These are phyloP conservation scores for Chinchilla lanigera DNA, from an alignment of 2,113 vertebrate genomes.

Conservation along the genomic window DNA sequence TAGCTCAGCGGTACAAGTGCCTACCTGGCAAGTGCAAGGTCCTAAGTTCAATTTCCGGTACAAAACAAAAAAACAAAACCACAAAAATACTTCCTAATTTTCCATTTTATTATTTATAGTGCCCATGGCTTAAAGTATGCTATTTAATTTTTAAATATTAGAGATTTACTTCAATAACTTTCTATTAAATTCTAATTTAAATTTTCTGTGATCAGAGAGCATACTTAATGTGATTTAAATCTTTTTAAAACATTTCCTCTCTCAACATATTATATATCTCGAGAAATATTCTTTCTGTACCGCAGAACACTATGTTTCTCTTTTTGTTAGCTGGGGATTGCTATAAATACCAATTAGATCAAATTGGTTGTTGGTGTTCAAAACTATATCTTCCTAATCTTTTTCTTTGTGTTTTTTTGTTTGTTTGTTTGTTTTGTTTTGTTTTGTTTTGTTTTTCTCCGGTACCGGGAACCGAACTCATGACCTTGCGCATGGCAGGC, in stretches of 20 bases:
- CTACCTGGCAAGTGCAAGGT: no score
- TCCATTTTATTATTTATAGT: neutral
- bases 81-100: neutral
- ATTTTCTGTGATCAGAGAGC: neutral
- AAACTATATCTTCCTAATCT: neutral
- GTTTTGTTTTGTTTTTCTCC: no score
- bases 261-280: neutral
- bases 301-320: neutral
- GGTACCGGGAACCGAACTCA: no score
- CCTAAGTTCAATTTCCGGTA: no score
- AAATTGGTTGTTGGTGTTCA: neutral
- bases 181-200: neutral
- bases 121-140: neutral
- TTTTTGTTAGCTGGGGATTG: neutral
- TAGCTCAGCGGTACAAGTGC: no score
- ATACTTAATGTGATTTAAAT: neutral
- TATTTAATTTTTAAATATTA: neutral
- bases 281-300: neutral
- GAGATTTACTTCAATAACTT: neutral
- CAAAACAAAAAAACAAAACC: no score
- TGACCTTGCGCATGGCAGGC: no score
- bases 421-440: no score
- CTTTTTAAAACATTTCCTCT: neutral
- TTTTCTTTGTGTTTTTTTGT: no score
- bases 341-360: neutral